phyloP scores from a whole-genome alignment of 2,797 vertebrate species.

The Micromesistius poutassou region DNA sequence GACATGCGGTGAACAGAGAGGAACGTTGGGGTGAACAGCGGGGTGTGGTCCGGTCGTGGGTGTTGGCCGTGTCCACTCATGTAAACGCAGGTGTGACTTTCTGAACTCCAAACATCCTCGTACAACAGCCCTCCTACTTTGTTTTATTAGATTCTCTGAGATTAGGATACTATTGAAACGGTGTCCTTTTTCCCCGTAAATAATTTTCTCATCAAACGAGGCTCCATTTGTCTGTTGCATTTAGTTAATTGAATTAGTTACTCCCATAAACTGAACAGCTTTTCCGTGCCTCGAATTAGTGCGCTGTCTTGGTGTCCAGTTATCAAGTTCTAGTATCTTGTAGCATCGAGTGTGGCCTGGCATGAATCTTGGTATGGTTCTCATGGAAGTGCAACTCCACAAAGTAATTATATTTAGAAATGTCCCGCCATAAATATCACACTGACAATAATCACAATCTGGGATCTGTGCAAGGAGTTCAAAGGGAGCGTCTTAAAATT shows the following conservation, averaged over 20 bases:
- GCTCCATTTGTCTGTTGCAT: background rate
- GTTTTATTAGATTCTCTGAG: background rate
- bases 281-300: background rate
- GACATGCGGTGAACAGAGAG: background rate
- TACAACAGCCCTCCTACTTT: constrained; percentile 4
- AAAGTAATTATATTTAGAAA: constrained; percentile 41
- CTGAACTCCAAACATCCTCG: constrained; percentile 26
- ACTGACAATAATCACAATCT: constrained; percentile 46
- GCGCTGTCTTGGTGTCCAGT: background rate
- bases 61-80: background rate
- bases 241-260: background rate
- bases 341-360: constrained; percentile 34
- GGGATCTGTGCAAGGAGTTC: constrained; percentile 51
- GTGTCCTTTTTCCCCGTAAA: background rate
- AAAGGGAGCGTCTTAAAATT: constrained; percentile 44
- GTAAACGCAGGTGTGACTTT: constrained; percentile 28
- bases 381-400: constrained; percentile 23
- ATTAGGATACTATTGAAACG: background rate
- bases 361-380: constrained; percentile 30
- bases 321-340: constrained; percentile 21
- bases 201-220: background rate
- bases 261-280: background rate
- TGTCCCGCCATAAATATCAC: constrained; percentile 51
- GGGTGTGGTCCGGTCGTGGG: background rate
- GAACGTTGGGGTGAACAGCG: background rate